phyloP scores from a whole-genome alignment of 2,888 invertebrate genomes.

The Rhagonycha lutea region DNA sequence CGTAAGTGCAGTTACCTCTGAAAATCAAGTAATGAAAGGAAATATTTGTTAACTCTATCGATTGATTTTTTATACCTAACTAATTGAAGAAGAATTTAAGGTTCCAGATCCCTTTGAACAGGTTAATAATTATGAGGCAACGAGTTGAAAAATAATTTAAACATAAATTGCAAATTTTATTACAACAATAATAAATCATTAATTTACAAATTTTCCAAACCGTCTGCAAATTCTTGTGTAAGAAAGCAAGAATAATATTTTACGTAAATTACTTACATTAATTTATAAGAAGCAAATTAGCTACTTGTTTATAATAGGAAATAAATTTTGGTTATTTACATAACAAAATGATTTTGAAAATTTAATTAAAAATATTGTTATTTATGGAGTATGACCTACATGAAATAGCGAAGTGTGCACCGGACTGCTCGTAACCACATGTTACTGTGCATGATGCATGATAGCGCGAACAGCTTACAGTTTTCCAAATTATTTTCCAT shows the following conservation, averaged over 20 bases:
- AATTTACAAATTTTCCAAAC: background rate
- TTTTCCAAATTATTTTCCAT: constrained; percentile 25
- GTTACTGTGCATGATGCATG: constrained; percentile 26
- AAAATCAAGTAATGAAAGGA: background rate
- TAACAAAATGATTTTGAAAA: constrained; percentile 20
- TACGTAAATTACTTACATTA: background rate
- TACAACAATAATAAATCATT: background rate
- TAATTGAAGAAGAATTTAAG: background rate
- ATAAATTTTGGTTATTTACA: background rate
- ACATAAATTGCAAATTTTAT: background rate
- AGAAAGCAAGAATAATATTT: background rate
- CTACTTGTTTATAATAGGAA: background rate
- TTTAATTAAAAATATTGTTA: constrained; percentile 33
- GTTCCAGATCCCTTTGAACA: background rate
- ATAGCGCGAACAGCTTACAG: constrained; percentile 18
- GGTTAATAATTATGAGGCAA: background rate
- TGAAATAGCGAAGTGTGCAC: constrained; percentile 20
- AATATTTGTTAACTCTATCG: too few relatives aligned
- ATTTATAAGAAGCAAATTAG: background rate
- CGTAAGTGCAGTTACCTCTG: background rate
- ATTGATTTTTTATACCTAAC: too few relatives aligned
- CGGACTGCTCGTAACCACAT: constrained; percentile 24
- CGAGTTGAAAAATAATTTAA: background rate
- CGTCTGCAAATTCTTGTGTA: background rate
- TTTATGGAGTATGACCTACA: constrained; percentile 33